phyloP scores from a whole-genome alignment of 2,113 vertebrate species.

The Elephas maximus region DNA sequence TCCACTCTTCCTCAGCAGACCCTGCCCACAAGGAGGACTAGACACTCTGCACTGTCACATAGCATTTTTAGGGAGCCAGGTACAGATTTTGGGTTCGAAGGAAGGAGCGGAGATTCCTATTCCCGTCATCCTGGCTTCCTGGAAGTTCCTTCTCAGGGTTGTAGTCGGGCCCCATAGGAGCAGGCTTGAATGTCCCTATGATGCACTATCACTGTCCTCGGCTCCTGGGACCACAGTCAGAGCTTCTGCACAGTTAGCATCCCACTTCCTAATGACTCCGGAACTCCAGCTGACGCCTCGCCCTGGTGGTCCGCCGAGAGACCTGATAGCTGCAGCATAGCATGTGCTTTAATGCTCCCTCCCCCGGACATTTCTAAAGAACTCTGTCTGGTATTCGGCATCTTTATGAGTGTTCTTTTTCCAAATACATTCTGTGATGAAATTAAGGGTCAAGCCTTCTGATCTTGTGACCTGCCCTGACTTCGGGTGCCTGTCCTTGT shows the following conservation, averaged over 20 bases:
- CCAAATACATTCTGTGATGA: background rate
- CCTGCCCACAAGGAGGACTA: fast-evolving
- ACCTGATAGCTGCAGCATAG: background rate
- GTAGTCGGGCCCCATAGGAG: no score
- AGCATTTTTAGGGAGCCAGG: background rate
- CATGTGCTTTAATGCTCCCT: background rate
- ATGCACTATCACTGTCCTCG: fast-evolving
- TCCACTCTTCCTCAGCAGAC: background rate
- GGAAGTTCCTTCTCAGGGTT: background rate
- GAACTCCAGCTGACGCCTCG: background rate
- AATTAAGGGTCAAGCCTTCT: background rate
- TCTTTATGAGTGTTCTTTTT: background rate
- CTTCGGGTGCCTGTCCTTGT: background rate
- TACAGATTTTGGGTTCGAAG: background rate
- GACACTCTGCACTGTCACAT: background rate
- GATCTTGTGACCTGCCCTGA: background rate
- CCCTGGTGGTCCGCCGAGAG: background rate
- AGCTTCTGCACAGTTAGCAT: background rate
- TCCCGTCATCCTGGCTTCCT: background rate
- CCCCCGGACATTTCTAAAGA: background rate
- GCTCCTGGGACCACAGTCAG: no score
- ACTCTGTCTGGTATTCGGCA: constrained; percentile 2
- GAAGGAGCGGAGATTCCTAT: background rate
- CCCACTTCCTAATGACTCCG: background rate
- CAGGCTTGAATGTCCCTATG: background rate